Percentiles rank a stretch among this genome's conserved stretches.
Conservation (phyloP, 2,888 invertebrate species). For the Oligia fasciuncula region DNA sequence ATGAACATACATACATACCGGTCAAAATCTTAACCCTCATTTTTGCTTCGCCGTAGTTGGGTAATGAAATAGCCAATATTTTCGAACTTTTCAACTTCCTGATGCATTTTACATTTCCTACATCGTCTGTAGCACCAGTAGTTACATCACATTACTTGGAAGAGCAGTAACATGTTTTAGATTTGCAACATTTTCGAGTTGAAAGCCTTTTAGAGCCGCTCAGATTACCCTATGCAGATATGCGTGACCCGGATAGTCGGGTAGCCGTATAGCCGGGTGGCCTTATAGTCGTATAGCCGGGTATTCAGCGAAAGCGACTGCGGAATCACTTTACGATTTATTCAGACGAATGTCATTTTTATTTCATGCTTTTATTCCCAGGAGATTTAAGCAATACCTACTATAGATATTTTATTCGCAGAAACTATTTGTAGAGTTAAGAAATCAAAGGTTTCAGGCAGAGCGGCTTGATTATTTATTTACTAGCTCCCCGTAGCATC, state of each 20-base stretch:
- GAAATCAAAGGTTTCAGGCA: background rate
- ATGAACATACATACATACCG: background rate
- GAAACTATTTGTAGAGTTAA: background rate
- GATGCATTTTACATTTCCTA: constrained; percentile 12
- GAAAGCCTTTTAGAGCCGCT: constrained; percentile 49
- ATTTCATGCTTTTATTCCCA: constrained; percentile 12
- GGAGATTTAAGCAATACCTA: background rate
- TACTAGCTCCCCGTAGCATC: background rate
- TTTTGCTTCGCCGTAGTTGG: background rate
- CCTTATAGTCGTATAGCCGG: constrained; percentile 17
- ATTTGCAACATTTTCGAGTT: constrained; percentile 46
- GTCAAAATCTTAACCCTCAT: background rate
- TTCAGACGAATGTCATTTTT: constrained; percentile 38
- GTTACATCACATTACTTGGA: constrained; percentile 17
- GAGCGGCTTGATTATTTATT: background rate
- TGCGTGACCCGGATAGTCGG: constrained; percentile 56
- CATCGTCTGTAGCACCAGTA: background rate
- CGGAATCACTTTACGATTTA: constrained; percentile 47
- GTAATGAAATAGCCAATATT: background rate
- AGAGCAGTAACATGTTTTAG: constrained; percentile 33
- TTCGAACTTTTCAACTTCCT: constrained; percentile 8
- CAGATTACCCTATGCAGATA: constrained; percentile 54
- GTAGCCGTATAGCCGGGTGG: constrained; percentile 9
- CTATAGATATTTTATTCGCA: background rate
- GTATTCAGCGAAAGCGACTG: constrained; percentile 32